Evolutionary conservation across 2,113 vertebrate genomes (phyloP).

Genomic region (Siniperca chuatsi): DNA sequence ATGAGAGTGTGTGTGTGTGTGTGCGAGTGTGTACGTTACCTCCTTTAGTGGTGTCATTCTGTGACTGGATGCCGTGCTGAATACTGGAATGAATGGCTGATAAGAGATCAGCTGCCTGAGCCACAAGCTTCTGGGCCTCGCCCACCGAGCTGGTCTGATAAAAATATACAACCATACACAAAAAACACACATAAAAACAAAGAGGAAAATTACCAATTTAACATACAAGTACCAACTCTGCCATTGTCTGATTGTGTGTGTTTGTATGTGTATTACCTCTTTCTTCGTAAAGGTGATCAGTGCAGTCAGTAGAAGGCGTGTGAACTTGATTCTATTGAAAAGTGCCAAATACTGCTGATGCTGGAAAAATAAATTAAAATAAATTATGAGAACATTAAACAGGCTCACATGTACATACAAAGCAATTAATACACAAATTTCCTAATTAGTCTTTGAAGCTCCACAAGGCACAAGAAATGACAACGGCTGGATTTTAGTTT

Average conservation of each 20-base stretch:
- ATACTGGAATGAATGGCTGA: slow-evolving; percentile 94
- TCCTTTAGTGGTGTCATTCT: slow-evolving; percentile 99
- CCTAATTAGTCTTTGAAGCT: slow-evolving; percentile 7
- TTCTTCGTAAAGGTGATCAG: slow-evolving; percentile 96
- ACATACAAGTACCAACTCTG: neutral
- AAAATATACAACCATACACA: slow-evolving; percentile 39
- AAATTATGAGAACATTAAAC: slow-evolving; percentile 19
- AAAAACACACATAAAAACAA: neutral
- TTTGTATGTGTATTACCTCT: slow-evolving; percentile 84
- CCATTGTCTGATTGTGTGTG: neutral
- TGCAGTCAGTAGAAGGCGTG: slow-evolving; percentile 90
- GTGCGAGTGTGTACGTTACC: slow-evolving; percentile 78
- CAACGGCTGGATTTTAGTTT: neutral
- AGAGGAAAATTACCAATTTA: neutral
- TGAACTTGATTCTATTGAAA: slow-evolving; percentile 96
- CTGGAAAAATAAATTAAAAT: slow-evolving; percentile 73
- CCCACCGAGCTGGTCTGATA: slow-evolving; percentile 94
- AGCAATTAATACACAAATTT: slow-evolving; percentile 22
- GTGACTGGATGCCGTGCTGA: slow-evolving; percentile 95
- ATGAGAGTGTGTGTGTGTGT: neutral
- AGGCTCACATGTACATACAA: neutral
- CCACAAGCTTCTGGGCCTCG: slow-evolving; percentile 97
- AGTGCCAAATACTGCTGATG: slow-evolving; percentile 94
- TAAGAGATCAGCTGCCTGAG: slow-evolving; percentile 93
- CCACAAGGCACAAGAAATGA: neutral